Evolutionary conservation across 2,888 invertebrate species (phyloP), one percentile per base, ranked within the genome.

Genomic region (Tetragonula carbonaria): DNA sequence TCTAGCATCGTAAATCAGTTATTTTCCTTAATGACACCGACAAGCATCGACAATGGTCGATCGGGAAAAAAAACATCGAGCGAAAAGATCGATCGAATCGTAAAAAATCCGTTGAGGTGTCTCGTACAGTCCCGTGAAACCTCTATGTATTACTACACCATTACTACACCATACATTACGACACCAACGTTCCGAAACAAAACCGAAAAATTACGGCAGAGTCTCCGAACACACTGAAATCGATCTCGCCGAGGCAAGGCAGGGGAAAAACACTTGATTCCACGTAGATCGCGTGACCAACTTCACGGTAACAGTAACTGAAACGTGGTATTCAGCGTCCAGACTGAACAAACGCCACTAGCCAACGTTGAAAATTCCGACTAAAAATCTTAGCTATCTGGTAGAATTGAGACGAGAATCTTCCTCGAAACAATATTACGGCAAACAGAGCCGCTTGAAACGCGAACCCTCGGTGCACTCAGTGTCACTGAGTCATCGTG

Each of bases 401-500:
- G 14, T 53, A 57, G 18, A 67, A 23, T n/a, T 16, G 14, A n/a
- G 4, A 5, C 1, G 5, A 67, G 23, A 67, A 50, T 67, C 6
- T 8, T 23, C 14, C 3, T 67, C 67, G 4, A 4, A 1, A 45
- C 23, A 67, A 45, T n/a, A 38, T 16, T 8, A 16, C 28, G 16
- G 11, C 28, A 53, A 72, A 45, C n/a, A 1, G 28, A 50, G 13
- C 21, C 6, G 50, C 16, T 50, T 21, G 45, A 66, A 45, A 23
- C 38, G 21, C 65, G 14, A 74, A 74, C 80, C 59, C 59, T 71
- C 67, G n/a, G 65, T n/a, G 59, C 62, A 53, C 70, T 88, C 85
- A 78, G 50, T 65, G 45, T 73, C 53, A 33, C 33, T 65, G 88
- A 88, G 74, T 88, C 89, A 88, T 66, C 62, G 38, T n/a, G 13